Conservation (phyloP, 2,113 vertebrate species). For the Regulus satrapa region DNA sequence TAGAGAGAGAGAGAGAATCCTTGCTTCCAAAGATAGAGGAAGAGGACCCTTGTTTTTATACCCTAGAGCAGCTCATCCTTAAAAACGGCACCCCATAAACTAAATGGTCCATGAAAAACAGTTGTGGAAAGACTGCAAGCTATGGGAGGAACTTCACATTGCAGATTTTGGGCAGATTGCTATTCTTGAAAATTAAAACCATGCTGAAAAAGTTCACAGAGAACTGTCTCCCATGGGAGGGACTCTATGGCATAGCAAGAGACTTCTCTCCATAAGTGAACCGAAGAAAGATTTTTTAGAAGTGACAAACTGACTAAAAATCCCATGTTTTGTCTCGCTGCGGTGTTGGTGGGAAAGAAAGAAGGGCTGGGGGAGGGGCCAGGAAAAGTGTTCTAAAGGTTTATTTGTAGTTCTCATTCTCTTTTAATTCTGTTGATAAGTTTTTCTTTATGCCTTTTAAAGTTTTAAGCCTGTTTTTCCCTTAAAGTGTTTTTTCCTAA, state of each 20-base stretch:
- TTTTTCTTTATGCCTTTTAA: not conserved
- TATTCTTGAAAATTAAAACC: not conserved
- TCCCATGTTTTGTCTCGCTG: not conserved
- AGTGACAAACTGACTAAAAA: not conserved
- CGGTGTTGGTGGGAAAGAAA: not conserved
- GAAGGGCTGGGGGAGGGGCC: not conserved
- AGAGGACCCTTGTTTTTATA: not conserved
- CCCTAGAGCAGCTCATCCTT: not conserved
- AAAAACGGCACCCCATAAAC: not conserved
- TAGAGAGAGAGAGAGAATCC: not conserved
- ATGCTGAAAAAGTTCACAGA: not conserved
- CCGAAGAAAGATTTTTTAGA: not conserved
- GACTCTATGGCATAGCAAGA: not conserved
- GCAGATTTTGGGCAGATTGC: not conserved
- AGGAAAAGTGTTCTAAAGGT: not conserved
- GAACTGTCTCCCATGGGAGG: not conserved
- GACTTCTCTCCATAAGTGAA: not conserved
- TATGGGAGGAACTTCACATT: accelerated
- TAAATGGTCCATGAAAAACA: not conserved
- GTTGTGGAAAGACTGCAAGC: not conserved
- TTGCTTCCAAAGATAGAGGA: not conserved
- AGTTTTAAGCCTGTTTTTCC: not conserved
- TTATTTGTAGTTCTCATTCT: not conserved
- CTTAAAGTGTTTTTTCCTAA: not conserved
- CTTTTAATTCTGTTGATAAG: not conserved